phyloP scores from a whole-genome alignment of 2,888 invertebrate species.

The Andricus curvator region DNA sequence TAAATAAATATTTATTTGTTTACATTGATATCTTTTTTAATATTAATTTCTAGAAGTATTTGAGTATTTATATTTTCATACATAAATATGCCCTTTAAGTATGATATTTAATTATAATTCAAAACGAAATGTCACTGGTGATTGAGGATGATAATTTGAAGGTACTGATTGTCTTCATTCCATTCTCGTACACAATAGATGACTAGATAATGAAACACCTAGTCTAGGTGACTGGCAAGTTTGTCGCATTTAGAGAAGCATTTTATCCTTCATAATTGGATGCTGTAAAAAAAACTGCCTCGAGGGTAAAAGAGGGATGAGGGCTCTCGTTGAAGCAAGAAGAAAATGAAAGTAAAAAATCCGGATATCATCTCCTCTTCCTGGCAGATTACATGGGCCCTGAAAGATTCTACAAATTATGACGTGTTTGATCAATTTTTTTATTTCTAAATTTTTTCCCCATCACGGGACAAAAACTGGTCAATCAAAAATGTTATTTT shows the following conservation, averaged over 20 bases:
- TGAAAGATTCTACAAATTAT: not conserved
- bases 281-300: slow-evolving; percentile 27
- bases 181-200: slow-evolving; percentile 19
- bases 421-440: not conserved
- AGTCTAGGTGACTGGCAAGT: slow-evolving; percentile 27
- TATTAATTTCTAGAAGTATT: not conserved
- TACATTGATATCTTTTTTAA: not conserved
- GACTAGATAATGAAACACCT: slow-evolving; percentile 27
- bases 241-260: slow-evolving; percentile 28
- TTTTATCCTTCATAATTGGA: slow-evolving; percentile 34
- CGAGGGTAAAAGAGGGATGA: slow-evolving; percentile 19
- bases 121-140: slow-evolving; percentile 13
- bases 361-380: not conserved
- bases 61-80: not conserved
- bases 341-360: slow-evolving; percentile 34
- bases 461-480: not conserved
- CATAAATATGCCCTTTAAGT: not conserved
- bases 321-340: slow-evolving; percentile 8
- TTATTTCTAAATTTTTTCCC: not conserved
- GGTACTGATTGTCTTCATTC: not conserved
- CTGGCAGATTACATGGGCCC: not conserved
- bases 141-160: slow-evolving; percentile 12
- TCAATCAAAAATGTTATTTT: not conserved
- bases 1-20: no score
- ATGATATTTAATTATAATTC: not conserved